A percentile compares a stretch with the other conserved stretches of the same genome.
Conservation (phyloP, 2,113 vertebrate species). For the Pelmatolapia mariae region DNA sequence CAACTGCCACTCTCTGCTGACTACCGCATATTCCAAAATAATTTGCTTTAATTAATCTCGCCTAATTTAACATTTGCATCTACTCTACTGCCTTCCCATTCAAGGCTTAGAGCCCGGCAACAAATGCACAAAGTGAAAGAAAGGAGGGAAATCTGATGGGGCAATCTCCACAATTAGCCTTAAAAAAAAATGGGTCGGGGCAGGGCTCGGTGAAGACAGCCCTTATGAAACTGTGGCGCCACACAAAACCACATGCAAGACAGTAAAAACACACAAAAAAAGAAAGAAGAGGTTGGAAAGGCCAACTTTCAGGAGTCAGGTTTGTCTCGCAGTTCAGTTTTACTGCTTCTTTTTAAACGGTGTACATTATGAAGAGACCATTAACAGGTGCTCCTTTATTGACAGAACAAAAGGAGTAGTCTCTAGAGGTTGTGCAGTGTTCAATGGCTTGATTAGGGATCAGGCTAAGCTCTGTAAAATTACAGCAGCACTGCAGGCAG, state of each 20-base stretch:
- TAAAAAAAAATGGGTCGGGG: slow-evolving; percentile 85
- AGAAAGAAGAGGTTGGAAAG: slow-evolving; percentile 1
- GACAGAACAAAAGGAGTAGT: slow-evolving; percentile 72
- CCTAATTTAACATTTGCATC: slow-evolving; percentile 92
- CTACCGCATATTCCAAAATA: slow-evolving; percentile 87
- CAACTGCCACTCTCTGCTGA: slow-evolving; percentile 78
- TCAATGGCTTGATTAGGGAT: slow-evolving; percentile 52
- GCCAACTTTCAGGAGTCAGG: slow-evolving; percentile 77
- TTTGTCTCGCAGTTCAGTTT: slow-evolving; percentile 73
- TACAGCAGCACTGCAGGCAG: slow-evolving; percentile 1
- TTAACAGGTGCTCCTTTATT: slow-evolving; percentile 83
- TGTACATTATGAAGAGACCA: slow-evolving; percentile 73
- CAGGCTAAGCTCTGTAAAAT: slow-evolving; percentile 41
- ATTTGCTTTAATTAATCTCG: slow-evolving; percentile 95
- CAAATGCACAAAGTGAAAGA: slow-evolving; percentile 80
- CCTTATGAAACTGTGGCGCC: slow-evolving; percentile 80
- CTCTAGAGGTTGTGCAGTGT: slow-evolving; percentile 29
- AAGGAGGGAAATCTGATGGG: slow-evolving; percentile 63
- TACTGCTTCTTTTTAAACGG: slow-evolving; percentile 76
- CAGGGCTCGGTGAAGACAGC: slow-evolving; percentile 82
- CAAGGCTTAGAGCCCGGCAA: slow-evolving; percentile 85
- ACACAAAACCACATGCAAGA: slow-evolving; percentile 84
- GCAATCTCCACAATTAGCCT: slow-evolving; percentile 96
- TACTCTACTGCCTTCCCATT: slow-evolving; percentile 90
- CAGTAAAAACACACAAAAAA: slow-evolving; percentile 62